Evolutionary conservation across 2,888 invertebrate species (phyloP), one percentile per base, ranked within the genome.

Genomic region (Campoletis raptor): DNA sequence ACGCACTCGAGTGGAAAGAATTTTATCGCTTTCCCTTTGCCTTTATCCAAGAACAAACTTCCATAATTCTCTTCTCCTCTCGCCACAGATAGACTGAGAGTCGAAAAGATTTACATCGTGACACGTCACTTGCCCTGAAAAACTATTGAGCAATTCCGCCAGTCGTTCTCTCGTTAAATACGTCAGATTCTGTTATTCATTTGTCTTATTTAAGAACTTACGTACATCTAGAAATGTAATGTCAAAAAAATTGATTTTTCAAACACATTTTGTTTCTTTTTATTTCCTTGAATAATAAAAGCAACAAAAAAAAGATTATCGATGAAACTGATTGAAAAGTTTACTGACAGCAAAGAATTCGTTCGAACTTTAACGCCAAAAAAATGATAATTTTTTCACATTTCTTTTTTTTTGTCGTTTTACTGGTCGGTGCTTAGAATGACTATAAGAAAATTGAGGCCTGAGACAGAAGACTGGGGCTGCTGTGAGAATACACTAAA

Each of bases 21-120:
- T 87, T 89, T 88, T 86, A 88, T 85, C 87, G 85, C 85, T 89
- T 83, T 85, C 86, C 85, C 88, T 87, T 85, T 85, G 85, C 81
- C 73, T 67, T 70, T 37, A 37, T 45, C 74, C 61, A 30, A 70
- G 66, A 45, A 57, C 73, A 83, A 61, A 81, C 76, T 86, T 86
- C 66, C 24, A 74, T 78, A 67, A 84, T 74, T 89, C 85, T 88
- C 86, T 86, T 76, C 57, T 52, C n/a, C 52, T n/a, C n/a, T 73
- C 64, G 57, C 84, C 86, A 36, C 86, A 86, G 78, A 86, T 78
- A 81, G 77, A 83, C 73, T 86, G 37, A 2, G 42, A 70, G 76
- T 54, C 45, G 37, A 24, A 52, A 61, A 67, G 42, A 84, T 85
- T 84, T 74, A 42, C 83, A 85, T 82, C 36, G 54, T 30, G 61